phyloP scores from a whole-genome alignment of 64 coral and sea anemone genomes.

The Trachythela sp. region DNA sequence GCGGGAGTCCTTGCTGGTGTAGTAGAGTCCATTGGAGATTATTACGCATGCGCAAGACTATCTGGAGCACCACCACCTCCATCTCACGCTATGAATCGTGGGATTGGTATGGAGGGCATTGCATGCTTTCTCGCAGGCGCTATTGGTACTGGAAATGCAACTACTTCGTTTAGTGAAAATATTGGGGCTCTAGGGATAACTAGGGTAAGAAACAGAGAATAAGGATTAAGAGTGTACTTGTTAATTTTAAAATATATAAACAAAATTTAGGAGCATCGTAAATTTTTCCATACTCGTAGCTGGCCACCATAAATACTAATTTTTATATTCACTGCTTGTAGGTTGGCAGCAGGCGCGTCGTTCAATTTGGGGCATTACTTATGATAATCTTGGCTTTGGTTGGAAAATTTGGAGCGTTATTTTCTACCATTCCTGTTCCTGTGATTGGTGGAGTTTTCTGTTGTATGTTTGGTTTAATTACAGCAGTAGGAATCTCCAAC shows the following conservation, averaged over 20 bases:
- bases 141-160: conserved; percentile 47
- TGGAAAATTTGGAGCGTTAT: conserved; percentile 9
- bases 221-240: no score
- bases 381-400: conserved; percentile 2
- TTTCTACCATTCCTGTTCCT: conserved; percentile 20
- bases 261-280: no score
- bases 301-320: no score
- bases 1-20: conserved; percentile 39
- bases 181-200: conserved; percentile 47
- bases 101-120: conserved; percentile 48
- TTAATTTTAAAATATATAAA: no score
- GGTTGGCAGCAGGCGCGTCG: conserved; percentile 31
- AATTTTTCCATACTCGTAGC: no score
- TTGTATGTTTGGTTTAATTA: conserved; percentile 34
- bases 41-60: conserved; percentile 54
- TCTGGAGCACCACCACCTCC: conserved; percentile 55
- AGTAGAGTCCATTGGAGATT: conserved; percentile 50
- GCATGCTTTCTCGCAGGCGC: conserved; percentile 34
- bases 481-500: conserved; percentile 38
- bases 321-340: no score
- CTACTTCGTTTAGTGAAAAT: conserved; percentile 49
- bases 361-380: conserved; percentile 3
- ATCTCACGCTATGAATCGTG: conserved; percentile 39
- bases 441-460: conserved; percentile 22
- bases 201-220: no score